A percentile compares a stretch with the other conserved stretches of the same genome.
Evolutionary conservation across 1,140 invertebrate genomes (phyloP).

Genomic region (Drosophila lacertosa): DNA sequence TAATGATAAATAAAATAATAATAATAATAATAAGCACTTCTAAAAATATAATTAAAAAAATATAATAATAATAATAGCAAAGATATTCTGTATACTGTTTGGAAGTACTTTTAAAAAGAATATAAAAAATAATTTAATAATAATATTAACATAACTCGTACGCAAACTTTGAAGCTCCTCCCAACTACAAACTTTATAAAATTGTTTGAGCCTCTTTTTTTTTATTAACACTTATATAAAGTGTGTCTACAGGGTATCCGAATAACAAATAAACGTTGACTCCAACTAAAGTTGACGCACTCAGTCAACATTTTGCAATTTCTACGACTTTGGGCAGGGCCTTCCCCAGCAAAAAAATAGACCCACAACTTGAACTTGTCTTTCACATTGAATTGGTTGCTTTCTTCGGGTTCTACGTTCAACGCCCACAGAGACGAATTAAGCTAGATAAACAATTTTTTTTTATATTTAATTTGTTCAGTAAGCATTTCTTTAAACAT

Average conservation of each 20-base stretch:
- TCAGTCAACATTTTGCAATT: slow-evolving; percentile 43
- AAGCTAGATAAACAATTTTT: slow-evolving; percentile 29
- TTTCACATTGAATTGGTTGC: slow-evolving; percentile 39
- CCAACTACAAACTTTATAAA: background rate
- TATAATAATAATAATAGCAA: too few relatives aligned
- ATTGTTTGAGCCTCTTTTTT: background rate
- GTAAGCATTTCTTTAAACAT: slow-evolving; percentile 2
- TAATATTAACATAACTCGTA: too few relatives aligned
- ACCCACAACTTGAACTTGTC: slow-evolving; percentile 62
- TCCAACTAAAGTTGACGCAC: slow-evolving; percentile 30
- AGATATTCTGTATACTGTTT: too few relatives aligned
- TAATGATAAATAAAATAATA: too few relatives aligned
- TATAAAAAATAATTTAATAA: too few relatives aligned
- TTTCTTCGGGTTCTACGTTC: slow-evolving; percentile 16
- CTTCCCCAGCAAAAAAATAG: slow-evolving; percentile 9
- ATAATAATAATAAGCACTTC: too few relatives aligned
- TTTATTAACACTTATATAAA: background rate
- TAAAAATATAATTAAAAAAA: too few relatives aligned
- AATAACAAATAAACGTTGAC: slow-evolving; percentile 5
- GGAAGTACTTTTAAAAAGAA: too few relatives aligned
- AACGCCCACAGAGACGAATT: slow-evolving; percentile 51
- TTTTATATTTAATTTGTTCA: slow-evolving; percentile 25
- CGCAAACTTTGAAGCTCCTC: too few relatives aligned
- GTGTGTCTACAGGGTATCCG: background rate
- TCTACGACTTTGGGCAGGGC: slow-evolving; percentile 47